These are phyloP conservation scores for Benthosema pterotum DNA, from an alignment of 2,797 vertebrate species.

Conservation along the genomic window DNA sequence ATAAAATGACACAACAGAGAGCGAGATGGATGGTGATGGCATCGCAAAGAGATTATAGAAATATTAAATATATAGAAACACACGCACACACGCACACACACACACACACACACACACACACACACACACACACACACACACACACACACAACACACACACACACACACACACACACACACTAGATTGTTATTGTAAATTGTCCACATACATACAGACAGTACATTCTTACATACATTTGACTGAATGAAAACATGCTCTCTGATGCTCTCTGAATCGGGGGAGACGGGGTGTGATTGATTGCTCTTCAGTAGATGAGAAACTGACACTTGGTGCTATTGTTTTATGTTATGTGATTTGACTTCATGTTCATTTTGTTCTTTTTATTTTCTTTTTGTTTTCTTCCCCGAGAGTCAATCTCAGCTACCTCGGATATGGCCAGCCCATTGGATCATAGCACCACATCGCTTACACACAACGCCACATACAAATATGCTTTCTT, in stretches of 20 bases:
- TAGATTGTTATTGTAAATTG: constrained; percentile 25
- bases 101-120: no score
- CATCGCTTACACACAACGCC: constrained; percentile 8
- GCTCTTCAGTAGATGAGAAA: constrained; percentile 65
- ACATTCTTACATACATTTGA: constrained; percentile 41
- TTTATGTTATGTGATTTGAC: constrained; percentile 50
- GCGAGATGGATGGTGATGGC: no score
- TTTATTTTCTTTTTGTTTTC: constrained; percentile 39
- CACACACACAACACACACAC: no score
- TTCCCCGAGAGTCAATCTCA: constrained; percentile 66
- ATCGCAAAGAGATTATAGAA: no score
- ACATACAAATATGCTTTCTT: background rate
- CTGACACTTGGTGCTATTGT: constrained; percentile 85
- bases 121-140: no score
- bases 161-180: no score
- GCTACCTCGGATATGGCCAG: constrained; percentile 85
- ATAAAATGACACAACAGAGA: background rate
- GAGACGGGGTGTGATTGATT: constrained; percentile 41
- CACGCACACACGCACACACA: no score
- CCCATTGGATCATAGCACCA: constrained; percentile 36
- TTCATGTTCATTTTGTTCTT: constrained; percentile 33
- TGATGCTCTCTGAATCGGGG: constrained; percentile 24
- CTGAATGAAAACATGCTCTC: constrained; percentile 61
- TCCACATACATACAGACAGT: constrained; percentile 26
- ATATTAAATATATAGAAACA: no score